Evolutionary conservation across 2,113 vertebrate genomes (phyloP), one percentile per base, ranked within the genome.

Genomic region (Bettongia penicillata): DNA sequence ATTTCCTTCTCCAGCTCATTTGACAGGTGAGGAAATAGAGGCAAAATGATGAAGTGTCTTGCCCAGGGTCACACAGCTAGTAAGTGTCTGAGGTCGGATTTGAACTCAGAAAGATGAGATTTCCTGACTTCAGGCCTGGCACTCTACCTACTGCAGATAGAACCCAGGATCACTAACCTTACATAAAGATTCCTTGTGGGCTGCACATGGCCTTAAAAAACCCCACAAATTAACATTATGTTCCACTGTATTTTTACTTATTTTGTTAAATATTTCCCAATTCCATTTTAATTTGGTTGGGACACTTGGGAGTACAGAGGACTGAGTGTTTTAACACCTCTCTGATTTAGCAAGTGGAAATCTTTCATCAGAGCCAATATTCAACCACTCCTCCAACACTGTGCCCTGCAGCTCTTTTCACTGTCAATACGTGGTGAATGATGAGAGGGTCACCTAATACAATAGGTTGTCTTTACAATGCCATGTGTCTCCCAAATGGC

Each of bases 361-460:
- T 2, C 14, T 94, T 61, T 49, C n/a, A 91, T n/a, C 43, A 11
- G 26, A 57, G 50, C 31, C 9, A 16, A 43, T 26, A 93, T 53
- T 92, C 53, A 89, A 28, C 51, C 52, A 26, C 0, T 0, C 6
- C 26, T 91, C 91, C 47, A 94, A 61, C 89, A 24, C 48, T 31
- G 2, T 43, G 14, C 31, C 49, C 53, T n/a, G 25, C 23, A 47
- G 48, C 53, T 53, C 48, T 84, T 49, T 48, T 53, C 53, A 90
- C 51, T 94, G 77, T 50, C 89, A 47, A 94, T 23, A 92, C 19
- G 48, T 92, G 48, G 55, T 53, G 91, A 96, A 89, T 49, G 91
- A 92, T 10, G 26, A 0, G 31, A 31, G 28, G 43, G 23, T 53
- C 22, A 94, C 94, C 84, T 47, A 10, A 43, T n/a, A 43, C 19